Evolutionary conservation across 2,797 vertebrate genomes (phyloP), one percentile per base, ranked within the genome.

Genomic region (Calcarius lapponicus): DNA sequence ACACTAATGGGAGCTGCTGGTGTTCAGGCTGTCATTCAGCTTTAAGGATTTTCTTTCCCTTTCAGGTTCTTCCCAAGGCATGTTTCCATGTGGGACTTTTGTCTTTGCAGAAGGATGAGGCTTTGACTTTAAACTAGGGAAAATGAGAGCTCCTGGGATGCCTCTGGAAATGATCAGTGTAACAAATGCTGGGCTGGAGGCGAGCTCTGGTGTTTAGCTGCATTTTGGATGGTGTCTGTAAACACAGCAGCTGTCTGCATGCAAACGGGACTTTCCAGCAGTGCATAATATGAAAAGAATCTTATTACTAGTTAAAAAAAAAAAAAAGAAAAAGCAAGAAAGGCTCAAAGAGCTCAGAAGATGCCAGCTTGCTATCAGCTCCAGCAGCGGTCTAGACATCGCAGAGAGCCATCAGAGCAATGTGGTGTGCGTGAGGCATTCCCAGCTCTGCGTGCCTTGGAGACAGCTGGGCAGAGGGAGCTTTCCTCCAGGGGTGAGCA

Each of bases 201-300:
- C 2, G 42, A 88, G 90, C 86, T 88, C 72, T 95, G 3, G 26
- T 88, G 65, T 93, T 92, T 84, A 83, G 84, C 93, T 94, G 94
- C 58, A 17, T 94, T 91, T 88, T 74, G 92, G 88, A 85, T 66
- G 91, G 78, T 95, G 80, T 69, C 94, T 95, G 3, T 74, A 92
- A 93, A 93, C 92, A 92, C 65, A 92, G 90, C 96, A 95, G 96
- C 96, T 97, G 93, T 94, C 91, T 91, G 87, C 90, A 36, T 86
- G 91, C 73, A 2, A 86, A 92, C 13, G 74, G 96, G 90, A 34
- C 91, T 96, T 96, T 93, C 93, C 94, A 94, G 94, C 85, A 96
- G 87, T 73, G 83, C 84, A 91, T 64, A 96, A 94, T 89, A 88
- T 84, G 78, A 93, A 96, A 97, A 93, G 95, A 94, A 95, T 96